Evolutionary conservation across 1,140 invertebrate species (phyloP), one percentile per base, ranked within the genome.

Genomic region (Radopholus similis): DNA sequence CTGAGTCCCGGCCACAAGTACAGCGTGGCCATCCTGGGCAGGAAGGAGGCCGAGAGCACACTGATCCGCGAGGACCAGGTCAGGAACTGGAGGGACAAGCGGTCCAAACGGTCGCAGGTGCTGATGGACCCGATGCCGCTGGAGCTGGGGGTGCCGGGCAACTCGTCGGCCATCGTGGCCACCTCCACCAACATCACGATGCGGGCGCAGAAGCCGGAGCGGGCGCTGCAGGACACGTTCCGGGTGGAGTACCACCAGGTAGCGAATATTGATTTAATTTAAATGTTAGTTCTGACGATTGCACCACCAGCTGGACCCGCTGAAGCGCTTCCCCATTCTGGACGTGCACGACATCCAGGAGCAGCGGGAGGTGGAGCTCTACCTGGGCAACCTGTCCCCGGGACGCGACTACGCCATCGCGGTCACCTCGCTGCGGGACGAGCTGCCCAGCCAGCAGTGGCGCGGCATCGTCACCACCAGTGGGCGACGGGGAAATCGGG

Each of bases 281-380:
- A 11, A 23, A 2, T 13, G 13, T 30, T 26, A 15, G 56, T 34
- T 42, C 35, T 75, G 69, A 21, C 58, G 73, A 47, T 68, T 71
- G 49, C 80, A 78, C 60, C 54, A 70, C 30, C 77, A 77, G 49
- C 53, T 82, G 18, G 73, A 75, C 58, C 78, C 78, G 18, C 65
- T 73, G 9, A 77, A 78, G 32, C 65, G 77, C 40, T 80, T 57
- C 68, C 78, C 79, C 9, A 80, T 79, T 37, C 67, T 80, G 26
- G 76, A 80, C 35, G 73, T 80, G 44, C 64, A 77, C 21, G 78
- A 80, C 64, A 73, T 80, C 57, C 66, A 64, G n/a, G 80, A 80
- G 42, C 79, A 82, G 58, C 64, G 71, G 34, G 55, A 80, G 42
- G 71, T 80, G 8, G 78, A 82, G 40, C 56, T 80, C 26, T 82